Evolutionary conservation across 2,113 vertebrate genomes (phyloP).

Genomic region (Ascaphus truei): DNA sequence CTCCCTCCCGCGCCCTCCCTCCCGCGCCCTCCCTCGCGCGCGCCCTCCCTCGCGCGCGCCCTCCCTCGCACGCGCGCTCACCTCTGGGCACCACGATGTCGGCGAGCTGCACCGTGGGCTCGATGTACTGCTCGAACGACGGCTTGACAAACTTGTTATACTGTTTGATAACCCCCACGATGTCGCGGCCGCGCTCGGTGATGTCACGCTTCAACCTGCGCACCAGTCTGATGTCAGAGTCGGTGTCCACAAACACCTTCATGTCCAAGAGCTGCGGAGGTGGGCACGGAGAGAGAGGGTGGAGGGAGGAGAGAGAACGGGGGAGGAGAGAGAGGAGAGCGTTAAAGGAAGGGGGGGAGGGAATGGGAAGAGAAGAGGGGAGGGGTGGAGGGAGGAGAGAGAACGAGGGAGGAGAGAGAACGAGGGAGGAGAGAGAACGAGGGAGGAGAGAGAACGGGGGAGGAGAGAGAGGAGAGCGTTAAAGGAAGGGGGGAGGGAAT

Average conservation of each 20-base stretch:
- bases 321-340: not conserved
- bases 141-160: slow-evolving; percentile 91
- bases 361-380: too few species aligned
- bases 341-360: not conserved
- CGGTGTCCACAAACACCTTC: slow-evolving; percentile 91
- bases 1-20: too few species aligned
- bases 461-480: too few species aligned
- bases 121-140: slow-evolving; percentile 85
- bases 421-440: too few species aligned
- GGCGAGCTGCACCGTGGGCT: slow-evolving; percentile 81
- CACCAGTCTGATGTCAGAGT: slow-evolving; percentile 84
- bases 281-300: not conserved
- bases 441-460: too few species aligned
- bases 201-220: slow-evolving; percentile 83
- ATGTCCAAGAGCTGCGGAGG: slow-evolving; percentile 79
- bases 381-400: too few species aligned
- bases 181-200: slow-evolving; percentile 73
- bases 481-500: too few species aligned
- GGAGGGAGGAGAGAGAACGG: not conserved
- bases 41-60: too few species aligned
- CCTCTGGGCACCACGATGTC: slow-evolving; percentile 90
- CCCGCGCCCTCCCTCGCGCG: too few species aligned
- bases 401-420: too few species aligned
- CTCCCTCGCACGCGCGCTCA: too few species aligned
- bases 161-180: slow-evolving; percentile 80